Evolutionary conservation across 1,140 invertebrate species (phyloP).

Genomic region (Brachionus asplanchnoidis): DNA sequence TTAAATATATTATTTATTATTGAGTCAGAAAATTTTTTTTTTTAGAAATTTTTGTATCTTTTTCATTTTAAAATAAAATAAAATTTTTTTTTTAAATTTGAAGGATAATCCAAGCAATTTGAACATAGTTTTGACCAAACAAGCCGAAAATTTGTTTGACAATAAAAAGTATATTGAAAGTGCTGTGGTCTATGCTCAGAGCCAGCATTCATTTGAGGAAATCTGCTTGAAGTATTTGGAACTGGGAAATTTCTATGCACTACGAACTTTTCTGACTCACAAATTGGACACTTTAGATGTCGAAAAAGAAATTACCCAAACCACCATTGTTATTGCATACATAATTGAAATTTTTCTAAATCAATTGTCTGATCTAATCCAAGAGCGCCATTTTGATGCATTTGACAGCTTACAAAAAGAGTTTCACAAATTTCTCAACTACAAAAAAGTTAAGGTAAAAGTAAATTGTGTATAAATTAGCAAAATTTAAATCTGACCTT

Average conservation of each 20-base stretch:
- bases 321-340: slow-evolving; percentile 87
- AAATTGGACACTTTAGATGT: slow-evolving; percentile 49
- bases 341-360: slow-evolving; percentile 83
- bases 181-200: slow-evolving; percentile 79
- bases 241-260: slow-evolving; percentile 71
- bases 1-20: no score
- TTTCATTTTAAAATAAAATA: background rate
- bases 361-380: slow-evolving; percentile 67
- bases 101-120: slow-evolving; percentile 70
- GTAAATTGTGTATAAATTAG: background rate
- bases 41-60: no score
- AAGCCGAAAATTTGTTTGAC: slow-evolving; percentile 80
- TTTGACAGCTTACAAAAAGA: slow-evolving; percentile 71
- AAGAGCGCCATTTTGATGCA: slow-evolving; percentile 59
- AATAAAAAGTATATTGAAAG: slow-evolving; percentile 72
- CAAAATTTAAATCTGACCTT: no score
- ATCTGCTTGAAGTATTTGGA: slow-evolving; percentile 85
- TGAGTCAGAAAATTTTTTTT: background rate
- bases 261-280: slow-evolving; percentile 77
- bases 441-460: slow-evolving; percentile 49
- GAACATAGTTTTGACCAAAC: slow-evolving; percentile 76
- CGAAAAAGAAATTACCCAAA: slow-evolving; percentile 63
- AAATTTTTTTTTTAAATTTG: slow-evolving; percentile 54
- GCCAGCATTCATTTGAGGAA: slow-evolving; percentile 85
- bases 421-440: slow-evolving; percentile 60